Evolutionary conservation across 1,140 invertebrate genomes (phyloP).

Genomic region (Chrysomallon squamiferum): DNA sequence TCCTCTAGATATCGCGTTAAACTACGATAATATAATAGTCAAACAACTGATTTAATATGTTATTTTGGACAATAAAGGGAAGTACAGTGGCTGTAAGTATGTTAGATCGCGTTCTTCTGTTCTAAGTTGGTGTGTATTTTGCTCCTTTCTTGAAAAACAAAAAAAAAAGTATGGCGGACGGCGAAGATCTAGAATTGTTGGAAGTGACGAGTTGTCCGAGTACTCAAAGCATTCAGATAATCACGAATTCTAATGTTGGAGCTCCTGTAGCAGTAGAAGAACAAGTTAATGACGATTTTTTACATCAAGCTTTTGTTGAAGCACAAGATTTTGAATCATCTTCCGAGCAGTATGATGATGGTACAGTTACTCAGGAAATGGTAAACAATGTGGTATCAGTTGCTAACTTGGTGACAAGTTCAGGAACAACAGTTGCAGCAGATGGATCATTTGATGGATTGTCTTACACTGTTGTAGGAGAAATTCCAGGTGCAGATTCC

Average conservation of each 20-base stretch:
- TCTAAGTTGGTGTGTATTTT: too few relatives aligned
- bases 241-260: constrained; percentile 9
- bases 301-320: constrained; percentile 61
- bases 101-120: too few relatives aligned
- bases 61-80: too few relatives aligned
- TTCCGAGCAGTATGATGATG: constrained; percentile 21
- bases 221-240: not conserved
- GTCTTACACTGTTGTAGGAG: constrained; percentile 13
- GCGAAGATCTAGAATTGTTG: constrained; percentile 35
- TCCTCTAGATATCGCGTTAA: too few relatives aligned
- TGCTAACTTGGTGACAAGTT: constrained; percentile 3
- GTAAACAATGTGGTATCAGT: constrained; percentile 17
- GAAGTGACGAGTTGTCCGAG: constrained; percentile 27
- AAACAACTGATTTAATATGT: too few relatives aligned
- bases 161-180: constrained; percentile 54
- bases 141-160: not conserved
- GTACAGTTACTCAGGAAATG: constrained; percentile 15
- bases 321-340: constrained; percentile 41
- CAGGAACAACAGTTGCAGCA: constrained; percentile 5
- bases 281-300: constrained; percentile 56
- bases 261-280: constrained; percentile 12
- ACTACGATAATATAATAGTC: too few relatives aligned
- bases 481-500: not conserved
- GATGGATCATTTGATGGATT: constrained; percentile 6
- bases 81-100: too few relatives aligned